Conservation (phyloP, 2,113 vertebrate genomes). For the Thermophis baileyi region DNA sequence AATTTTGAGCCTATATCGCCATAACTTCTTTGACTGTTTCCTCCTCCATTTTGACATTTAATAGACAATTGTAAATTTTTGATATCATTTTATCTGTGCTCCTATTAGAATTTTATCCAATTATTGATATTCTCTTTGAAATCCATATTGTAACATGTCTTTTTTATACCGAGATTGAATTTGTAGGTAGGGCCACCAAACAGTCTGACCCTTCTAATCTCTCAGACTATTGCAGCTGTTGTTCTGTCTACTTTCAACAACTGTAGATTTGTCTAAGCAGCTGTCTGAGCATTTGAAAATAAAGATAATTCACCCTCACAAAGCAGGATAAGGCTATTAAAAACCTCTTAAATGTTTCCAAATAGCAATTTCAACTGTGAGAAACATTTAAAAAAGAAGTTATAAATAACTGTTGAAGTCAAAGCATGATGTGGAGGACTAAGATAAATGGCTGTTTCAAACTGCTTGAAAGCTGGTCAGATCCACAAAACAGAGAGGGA, state of each 20-base stretch:
- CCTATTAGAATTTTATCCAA: too few relatives aligned
- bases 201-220: neutral
- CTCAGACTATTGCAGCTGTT: neutral
- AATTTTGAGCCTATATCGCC: too few relatives aligned
- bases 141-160: too few relatives aligned
- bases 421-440: neutral
- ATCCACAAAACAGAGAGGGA: neutral
- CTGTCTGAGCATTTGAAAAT: neutral
- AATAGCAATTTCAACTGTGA: neutral
- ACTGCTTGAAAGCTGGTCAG: neutral
- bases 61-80: too few relatives aligned
- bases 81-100: too few relatives aligned
- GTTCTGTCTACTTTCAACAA: neutral
- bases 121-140: too few relatives aligned
- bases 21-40: too few relatives aligned
- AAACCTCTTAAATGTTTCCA: neutral
- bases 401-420: neutral
- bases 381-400: neutral
- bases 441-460: neutral
- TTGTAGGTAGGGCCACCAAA: too few relatives aligned
- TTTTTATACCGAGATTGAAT: too few relatives aligned
- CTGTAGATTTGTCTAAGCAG: neutral
- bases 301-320: neutral
- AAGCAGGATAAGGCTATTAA: neutral
- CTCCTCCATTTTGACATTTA: too few relatives aligned